Evolutionary conservation across 2,888 invertebrate species (phyloP).

Genomic region (Amphiduros pacificus): DNA sequence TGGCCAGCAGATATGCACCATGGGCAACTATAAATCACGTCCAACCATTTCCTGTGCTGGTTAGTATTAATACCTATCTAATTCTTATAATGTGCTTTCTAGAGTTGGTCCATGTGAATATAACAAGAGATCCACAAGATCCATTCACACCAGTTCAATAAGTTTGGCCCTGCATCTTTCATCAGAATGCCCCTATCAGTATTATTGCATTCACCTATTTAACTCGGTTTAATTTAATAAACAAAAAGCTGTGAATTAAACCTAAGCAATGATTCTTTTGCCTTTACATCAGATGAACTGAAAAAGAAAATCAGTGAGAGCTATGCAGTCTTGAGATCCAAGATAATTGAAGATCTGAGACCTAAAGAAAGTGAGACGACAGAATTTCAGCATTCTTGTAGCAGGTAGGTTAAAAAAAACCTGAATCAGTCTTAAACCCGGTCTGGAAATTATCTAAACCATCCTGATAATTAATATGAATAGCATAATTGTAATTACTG

Average conservation of each 20-base stretch:
- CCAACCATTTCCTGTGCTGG: constrained; percentile 54
- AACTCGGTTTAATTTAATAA: not conserved
- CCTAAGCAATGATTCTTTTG: not conserved
- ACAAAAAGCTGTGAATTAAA: not conserved
- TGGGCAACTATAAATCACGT: constrained; percentile 58
- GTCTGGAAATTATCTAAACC: too few species aligned
- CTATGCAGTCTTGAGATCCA: constrained; percentile 59
- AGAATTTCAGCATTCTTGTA: constrained; percentile 55
- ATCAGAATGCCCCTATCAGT: too few species aligned
- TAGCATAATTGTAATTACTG: too few species aligned
- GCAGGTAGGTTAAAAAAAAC: too few species aligned
- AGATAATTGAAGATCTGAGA: constrained; percentile 58
- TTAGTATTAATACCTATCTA: constrained; percentile 16
- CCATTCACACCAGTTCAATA: too few species aligned
- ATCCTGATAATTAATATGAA: too few species aligned
- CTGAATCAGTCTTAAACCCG: too few species aligned
- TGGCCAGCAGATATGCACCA: too few species aligned
- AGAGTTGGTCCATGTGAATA: not conserved
- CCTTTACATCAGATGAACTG: constrained; percentile 55
- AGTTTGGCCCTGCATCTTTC: too few species aligned
- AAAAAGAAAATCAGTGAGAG: constrained; percentile 62
- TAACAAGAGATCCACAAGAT: too few species aligned
- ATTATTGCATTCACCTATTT: too few species aligned
- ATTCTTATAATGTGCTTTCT: not conserved
- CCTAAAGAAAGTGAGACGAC: constrained; percentile 52